phyloP scores from a whole-genome alignment of 2,888 invertebrate genomes.

The Platynereis dumerilii region DNA sequence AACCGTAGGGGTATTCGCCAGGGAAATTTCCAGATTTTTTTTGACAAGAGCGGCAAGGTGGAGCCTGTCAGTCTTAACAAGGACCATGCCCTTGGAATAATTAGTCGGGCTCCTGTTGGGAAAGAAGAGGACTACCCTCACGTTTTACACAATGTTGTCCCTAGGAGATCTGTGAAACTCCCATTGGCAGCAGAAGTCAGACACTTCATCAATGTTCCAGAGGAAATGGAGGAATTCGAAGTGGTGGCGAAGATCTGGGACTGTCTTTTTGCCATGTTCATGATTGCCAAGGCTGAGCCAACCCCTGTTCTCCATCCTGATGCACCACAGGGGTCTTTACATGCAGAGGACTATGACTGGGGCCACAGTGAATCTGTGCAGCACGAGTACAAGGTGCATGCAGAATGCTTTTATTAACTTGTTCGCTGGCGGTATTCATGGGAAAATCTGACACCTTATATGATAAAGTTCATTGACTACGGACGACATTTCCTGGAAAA shows the following conservation, averaged over 20 bases:
- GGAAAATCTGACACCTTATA: slow-evolving; percentile 3
- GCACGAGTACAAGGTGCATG: too few relatives aligned
- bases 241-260: background rate
- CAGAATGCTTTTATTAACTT: too few relatives aligned
- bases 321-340: background rate
- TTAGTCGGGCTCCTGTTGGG: background rate
- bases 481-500: background rate
- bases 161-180: background rate
- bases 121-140: background rate
- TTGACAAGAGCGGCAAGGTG: background rate
- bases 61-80: slow-evolving; percentile 1
- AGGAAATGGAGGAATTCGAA: background rate
- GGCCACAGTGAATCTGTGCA: too few relatives aligned
- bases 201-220: background rate
- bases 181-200: background rate
- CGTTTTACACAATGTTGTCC: background rate
- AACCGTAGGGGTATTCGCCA: background rate
- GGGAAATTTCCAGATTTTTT: background rate
- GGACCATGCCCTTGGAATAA: background rate
- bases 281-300: background rate
- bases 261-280: background rate
- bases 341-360: background rate
- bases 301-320: background rate
- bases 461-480: background rate
- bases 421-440: too few relatives aligned